These are phyloP conservation scores for Caenorhabditis virilis DNA, from an alignment of 2,888 invertebrate species.

Conservation along the genomic window DNA sequence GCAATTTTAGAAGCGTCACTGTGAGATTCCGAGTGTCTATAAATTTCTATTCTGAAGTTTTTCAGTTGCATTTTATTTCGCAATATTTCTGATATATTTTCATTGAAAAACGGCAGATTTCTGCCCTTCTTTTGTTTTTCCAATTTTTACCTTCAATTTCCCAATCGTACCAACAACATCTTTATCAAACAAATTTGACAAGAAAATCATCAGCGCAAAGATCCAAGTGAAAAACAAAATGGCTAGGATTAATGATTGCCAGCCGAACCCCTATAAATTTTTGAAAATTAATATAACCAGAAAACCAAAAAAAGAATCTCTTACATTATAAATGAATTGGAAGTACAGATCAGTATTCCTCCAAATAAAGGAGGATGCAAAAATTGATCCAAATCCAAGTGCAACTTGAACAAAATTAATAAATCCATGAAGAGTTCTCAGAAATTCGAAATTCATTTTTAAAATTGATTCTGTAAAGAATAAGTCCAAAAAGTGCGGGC, in stretches of 20 bases:
- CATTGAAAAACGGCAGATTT: no score
- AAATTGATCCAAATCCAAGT: constrained; percentile 50
- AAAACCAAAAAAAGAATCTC: neutral
- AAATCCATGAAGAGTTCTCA: constrained; percentile 51
- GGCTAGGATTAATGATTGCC: constrained; percentile 48
- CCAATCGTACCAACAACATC: constrained; percentile 50
- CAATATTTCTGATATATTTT: no score
- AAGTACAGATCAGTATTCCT: constrained; percentile 47
- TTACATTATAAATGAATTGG: constrained; percentile 49
- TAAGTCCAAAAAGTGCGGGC: no score
- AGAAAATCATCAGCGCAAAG: constrained; percentile 43
- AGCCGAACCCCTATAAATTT: constrained; percentile 44
- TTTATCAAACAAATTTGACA: constrained; percentile 46
- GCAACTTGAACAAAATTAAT: constrained; percentile 51
- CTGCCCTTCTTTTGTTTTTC: no score
- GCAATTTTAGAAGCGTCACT: no score
- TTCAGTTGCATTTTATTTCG: no score
- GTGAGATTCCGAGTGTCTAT: no score
- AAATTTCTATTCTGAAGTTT: no score
- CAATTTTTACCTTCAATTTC: constrained; percentile 46
- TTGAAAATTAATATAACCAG: constrained; percentile 2
- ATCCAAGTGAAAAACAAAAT: constrained; percentile 55
- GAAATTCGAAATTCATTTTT: constrained; percentile 47
- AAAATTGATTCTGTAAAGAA: no score
- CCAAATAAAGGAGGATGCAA: constrained; percentile 56